A percentile compares a stretch with the other conserved stretches of the same genome.
These are phyloP conservation scores for Lamprologus ornatipinnis DNA, from an alignment of 2,113 vertebrate genomes.

Conservation along the genomic window DNA sequence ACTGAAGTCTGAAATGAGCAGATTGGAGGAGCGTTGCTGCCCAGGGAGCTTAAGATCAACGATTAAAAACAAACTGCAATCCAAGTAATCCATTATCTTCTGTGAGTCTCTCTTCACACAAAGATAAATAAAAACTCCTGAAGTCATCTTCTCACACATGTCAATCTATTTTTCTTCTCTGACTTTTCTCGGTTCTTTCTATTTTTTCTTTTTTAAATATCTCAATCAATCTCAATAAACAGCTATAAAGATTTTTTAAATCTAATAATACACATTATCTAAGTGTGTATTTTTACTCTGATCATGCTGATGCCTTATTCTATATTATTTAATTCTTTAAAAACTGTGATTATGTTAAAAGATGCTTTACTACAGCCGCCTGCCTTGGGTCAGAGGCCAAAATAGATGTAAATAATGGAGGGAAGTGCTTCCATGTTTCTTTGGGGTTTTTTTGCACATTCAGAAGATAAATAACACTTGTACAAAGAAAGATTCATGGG, in stretches of 20 bases:
- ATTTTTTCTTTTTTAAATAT: background rate
- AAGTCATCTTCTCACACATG: background rate
- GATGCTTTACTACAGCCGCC: background rate
- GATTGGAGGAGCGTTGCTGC: background rate
- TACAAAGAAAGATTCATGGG: background rate
- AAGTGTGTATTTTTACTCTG: background rate
- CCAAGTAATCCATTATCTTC: background rate
- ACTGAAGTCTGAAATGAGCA: background rate
- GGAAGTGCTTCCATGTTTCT: background rate
- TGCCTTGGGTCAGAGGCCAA: background rate
- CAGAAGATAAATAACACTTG: background rate
- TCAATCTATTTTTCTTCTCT: background rate
- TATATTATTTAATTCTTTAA: background rate
- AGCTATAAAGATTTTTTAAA: background rate
- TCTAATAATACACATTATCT: background rate
- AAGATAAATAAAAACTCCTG: background rate
- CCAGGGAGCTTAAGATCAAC: background rate
- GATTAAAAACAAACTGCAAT: background rate
- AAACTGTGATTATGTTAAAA: background rate
- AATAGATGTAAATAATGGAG: background rate
- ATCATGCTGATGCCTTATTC: background rate
- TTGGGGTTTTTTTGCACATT: fast-evolving
- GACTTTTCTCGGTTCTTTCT: background rate
- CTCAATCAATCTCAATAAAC: background rate
- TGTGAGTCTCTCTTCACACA: background rate